These are phyloP conservation scores for Falco cherrug DNA, from an alignment of 2,797 vertebrate species.

Conservation along the genomic window DNA sequence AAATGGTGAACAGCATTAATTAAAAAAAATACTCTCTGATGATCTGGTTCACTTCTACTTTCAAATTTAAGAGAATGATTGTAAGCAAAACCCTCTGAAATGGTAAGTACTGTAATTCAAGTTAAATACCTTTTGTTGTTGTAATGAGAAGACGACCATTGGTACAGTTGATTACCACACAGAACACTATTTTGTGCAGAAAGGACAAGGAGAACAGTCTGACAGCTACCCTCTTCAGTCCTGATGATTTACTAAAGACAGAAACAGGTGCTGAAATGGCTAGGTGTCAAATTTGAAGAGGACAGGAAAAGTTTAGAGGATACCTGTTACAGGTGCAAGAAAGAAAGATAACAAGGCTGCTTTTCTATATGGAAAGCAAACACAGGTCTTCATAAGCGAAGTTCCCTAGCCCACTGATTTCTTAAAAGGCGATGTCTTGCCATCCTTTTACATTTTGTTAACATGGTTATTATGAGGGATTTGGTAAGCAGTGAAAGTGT, in stretches of 20 bases:
- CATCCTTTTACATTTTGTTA: background rate
- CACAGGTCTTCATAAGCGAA: background rate
- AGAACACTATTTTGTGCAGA: background rate
- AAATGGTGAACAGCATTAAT: background rate
- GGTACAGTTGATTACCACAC: background rate
- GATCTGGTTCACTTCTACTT: constrained; percentile 2
- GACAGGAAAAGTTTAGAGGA: background rate
- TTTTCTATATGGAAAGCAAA: background rate
- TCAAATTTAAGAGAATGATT: background rate
- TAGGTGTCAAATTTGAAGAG: background rate
- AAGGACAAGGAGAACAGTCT: background rate
- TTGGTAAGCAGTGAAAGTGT: background rate
- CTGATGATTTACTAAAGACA: background rate
- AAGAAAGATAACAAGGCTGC: background rate
- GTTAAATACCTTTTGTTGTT: background rate
- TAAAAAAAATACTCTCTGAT: background rate
- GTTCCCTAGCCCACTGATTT: background rate
- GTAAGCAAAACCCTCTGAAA: background rate
- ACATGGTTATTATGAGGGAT: background rate
- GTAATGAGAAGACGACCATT: background rate
- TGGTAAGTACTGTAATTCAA: background rate
- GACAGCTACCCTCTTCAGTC: background rate
- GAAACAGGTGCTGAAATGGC: background rate
- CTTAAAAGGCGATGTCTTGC: background rate
- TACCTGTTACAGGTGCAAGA: background rate